A percentile compares a stretch with the other conserved stretches of the same genome.
Conservation (phyloP, 2,797 vertebrate species). For the Sardinella longiceps region DNA sequence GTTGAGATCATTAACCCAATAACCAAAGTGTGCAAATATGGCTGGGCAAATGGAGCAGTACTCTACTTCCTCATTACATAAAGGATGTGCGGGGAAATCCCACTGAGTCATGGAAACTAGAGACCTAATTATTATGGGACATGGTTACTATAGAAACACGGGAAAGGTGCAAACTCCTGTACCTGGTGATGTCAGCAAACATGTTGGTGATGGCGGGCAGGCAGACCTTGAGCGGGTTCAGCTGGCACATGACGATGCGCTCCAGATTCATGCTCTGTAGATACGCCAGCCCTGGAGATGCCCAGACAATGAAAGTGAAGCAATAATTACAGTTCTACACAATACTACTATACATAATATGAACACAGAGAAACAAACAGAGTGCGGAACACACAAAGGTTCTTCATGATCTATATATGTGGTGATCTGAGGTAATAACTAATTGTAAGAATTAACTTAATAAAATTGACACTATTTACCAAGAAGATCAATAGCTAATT, state of each 20-base stretch:
- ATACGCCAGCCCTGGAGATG: constrained; percentile 82
- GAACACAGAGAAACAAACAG: neutral
- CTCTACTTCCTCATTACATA: no score
- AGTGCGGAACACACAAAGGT: neutral
- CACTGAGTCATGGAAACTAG: no score
- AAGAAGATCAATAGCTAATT: no score
- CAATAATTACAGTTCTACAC: neutral
- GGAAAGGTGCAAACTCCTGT: constrained; percentile 28
- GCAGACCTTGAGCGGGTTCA: constrained; percentile 95
- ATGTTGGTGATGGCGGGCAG: constrained; percentile 87
- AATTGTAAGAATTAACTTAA: no score
- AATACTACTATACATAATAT: neutral
- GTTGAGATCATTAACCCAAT: no score
- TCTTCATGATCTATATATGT: neutral
- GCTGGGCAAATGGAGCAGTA: no score
- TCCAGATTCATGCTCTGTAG: constrained; percentile 93
- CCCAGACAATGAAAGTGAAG: neutral
- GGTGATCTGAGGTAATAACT: neutral
- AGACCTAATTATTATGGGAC: no score
- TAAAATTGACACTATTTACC: no score
- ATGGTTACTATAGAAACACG: no score
- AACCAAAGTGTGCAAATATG: no score
- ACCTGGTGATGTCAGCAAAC: constrained; percentile 95
- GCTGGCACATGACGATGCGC: constrained; percentile 90
- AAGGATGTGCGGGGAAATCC: no score